Conservation (phyloP, 1,140 invertebrate species). For the Dendrolimus kikuchii region DNA sequence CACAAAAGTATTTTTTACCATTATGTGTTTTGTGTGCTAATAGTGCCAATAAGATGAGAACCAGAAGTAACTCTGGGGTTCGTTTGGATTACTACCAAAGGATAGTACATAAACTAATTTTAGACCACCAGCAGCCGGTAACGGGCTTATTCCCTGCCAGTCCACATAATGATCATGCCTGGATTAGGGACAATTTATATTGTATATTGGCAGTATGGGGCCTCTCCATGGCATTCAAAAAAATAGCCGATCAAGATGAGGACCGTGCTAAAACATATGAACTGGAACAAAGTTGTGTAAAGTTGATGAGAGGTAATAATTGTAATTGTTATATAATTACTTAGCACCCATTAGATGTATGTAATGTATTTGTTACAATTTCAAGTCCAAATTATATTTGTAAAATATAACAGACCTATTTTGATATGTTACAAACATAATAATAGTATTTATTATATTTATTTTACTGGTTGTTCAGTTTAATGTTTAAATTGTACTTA, state of each 20-base stretch:
- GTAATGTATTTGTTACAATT: too few relatives aligned
- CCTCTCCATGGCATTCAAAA: slow-evolving; percentile 97
- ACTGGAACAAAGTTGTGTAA: slow-evolving; percentile 93
- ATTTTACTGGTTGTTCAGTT: too few relatives aligned
- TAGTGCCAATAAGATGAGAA: slow-evolving; percentile 80
- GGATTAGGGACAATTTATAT: slow-evolving; percentile 99
- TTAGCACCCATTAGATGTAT: too few relatives aligned
- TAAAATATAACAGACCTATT: too few relatives aligned
- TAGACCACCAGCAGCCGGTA: slow-evolving; percentile 95
- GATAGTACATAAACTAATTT: slow-evolving; percentile 92
- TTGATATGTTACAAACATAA: too few relatives aligned
- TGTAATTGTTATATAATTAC: too few relatives aligned
- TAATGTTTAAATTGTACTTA: too few relatives aligned
- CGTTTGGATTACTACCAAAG: slow-evolving; percentile 96
- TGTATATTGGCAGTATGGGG: slow-evolving; percentile 98
- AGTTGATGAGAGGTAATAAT: slow-evolving; percentile 81
- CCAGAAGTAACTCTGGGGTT: slow-evolving; percentile 94
- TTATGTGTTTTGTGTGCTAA: too few relatives aligned
- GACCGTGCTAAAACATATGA: slow-evolving; percentile 98
- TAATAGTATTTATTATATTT: too few relatives aligned
- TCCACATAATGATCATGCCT: slow-evolving; percentile 92
- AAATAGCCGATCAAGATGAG: slow-evolving; percentile 98
- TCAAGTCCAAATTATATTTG: too few relatives aligned
- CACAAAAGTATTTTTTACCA: too few relatives aligned
- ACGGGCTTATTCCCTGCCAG: slow-evolving; percentile 94